Evolutionary conservation across 2,797 vertebrate species (phyloP).

Genomic region (Echeneis naucrates): DNA sequence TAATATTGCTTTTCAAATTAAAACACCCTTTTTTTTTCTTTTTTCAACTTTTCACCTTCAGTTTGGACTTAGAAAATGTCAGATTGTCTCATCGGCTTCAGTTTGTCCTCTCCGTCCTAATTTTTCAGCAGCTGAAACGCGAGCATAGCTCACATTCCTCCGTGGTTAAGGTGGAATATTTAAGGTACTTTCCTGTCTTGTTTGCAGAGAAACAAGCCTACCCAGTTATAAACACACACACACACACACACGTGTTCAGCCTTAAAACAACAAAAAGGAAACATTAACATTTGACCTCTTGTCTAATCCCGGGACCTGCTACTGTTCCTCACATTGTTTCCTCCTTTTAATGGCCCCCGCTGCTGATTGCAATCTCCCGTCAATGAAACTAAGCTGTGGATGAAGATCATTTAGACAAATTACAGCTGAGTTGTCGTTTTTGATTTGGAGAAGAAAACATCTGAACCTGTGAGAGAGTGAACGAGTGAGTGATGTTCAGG

Average conservation of each 20-base stretch:
- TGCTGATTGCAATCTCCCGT: not conserved
- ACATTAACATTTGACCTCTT: constrained; percentile 71
- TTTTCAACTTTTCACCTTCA: not conserved
- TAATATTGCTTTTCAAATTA: not conserved
- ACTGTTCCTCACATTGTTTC: constrained; percentile 70
- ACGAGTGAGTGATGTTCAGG: not conserved
- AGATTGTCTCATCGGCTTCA: not conserved
- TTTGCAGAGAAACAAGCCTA: constrained; percentile 46
- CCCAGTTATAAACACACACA: constrained; percentile 42
- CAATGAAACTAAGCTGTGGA: not conserved
- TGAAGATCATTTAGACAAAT: not conserved
- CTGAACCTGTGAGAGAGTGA: no score
- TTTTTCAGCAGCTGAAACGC: not conserved
- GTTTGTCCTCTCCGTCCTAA: not conserved
- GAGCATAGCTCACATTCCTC: constrained; percentile 40
- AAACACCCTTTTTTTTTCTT: not conserved
- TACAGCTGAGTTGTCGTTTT: not conserved
- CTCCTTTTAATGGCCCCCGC: constrained; percentile 42
- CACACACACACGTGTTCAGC: constrained; percentile 27
- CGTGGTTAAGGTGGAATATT: constrained; percentile 35
- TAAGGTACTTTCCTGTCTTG: constrained; percentile 9
- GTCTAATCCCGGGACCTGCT: constrained; percentile 62
- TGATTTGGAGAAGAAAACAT: not conserved
- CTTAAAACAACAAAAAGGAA: constrained; percentile 54
- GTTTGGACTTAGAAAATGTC: not conserved